A percentile compares a stretch with the other conserved stretches of the same genome.
These are phyloP conservation scores for Cotesia glomerata DNA, from an alignment of 1,140 invertebrate genomes.

Conservation along the genomic window DNA sequence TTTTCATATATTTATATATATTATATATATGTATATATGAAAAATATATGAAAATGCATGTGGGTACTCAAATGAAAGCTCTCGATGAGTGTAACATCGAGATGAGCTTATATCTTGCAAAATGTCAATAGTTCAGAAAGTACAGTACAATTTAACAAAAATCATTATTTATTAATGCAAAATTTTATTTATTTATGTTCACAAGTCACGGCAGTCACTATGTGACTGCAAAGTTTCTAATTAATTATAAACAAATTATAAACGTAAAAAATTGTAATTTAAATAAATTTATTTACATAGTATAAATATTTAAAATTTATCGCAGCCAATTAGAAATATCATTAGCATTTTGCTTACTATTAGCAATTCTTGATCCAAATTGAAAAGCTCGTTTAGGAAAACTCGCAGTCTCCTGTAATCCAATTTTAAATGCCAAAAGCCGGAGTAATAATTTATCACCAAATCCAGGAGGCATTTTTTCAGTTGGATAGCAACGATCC, in stretches of 20 bases:
- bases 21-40: no score
- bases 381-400: conserved; percentile 94
- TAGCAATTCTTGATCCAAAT: conserved; percentile 96
- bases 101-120: no score
- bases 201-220: no score
- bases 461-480: conserved; percentile 72
- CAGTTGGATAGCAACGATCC: conserved; percentile 74
- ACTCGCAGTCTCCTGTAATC: conserved; percentile 69
- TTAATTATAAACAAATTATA: conserved; percentile 1
- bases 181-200: no score
- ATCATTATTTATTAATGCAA: no score
- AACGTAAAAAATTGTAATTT: not conserved
- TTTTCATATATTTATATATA: no score
- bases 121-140: no score
- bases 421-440: conserved; percentile 76
- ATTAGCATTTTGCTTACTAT: conserved; percentile 87
- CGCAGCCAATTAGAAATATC: conserved; percentile 70
- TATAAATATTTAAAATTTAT: conserved; percentile 9
- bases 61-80: no score
- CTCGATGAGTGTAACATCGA: no score
- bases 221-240: no score
- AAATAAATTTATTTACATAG: not conserved
- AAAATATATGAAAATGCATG: no score
- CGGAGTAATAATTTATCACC: conserved; percentile 95
- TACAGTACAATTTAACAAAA: no score